Evolutionary conservation across 2,797 vertebrate genomes (phyloP).

Genomic region (Parauchenoglanis ngamensis): DNA sequence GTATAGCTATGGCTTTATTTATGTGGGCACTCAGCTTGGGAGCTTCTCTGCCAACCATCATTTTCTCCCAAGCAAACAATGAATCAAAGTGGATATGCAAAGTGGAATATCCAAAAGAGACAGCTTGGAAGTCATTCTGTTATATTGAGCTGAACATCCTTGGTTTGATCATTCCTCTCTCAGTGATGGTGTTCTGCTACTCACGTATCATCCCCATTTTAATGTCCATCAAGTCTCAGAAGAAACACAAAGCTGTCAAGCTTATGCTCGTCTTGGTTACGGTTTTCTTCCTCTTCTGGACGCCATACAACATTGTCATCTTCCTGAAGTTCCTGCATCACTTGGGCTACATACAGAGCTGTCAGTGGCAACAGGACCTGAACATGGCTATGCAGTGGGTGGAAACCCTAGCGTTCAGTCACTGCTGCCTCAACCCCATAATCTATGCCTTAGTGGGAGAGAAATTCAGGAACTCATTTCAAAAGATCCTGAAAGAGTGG

Average conservation of each 20-base stretch:
- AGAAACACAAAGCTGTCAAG: constrained; percentile 68
- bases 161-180: constrained; percentile 69
- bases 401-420: constrained; percentile 67
- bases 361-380: background rate
- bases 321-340: constrained; percentile 57
- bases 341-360: background rate
- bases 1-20: constrained; percentile 55
- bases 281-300: constrained; percentile 73
- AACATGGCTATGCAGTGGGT: constrained; percentile 55
- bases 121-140: constrained; percentile 64
- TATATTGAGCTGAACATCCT: constrained; percentile 63
- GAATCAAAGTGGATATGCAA: constrained; percentile 53
- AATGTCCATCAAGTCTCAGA: constrained; percentile 62
- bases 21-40: constrained; percentile 76
- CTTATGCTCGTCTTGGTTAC: constrained; percentile 66
- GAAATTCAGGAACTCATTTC: constrained; percentile 66
- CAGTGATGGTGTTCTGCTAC: constrained; percentile 74
- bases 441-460: constrained; percentile 76
- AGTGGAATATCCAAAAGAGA: background rate
- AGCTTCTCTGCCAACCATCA: constrained; percentile 68
- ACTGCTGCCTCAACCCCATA: constrained; percentile 78
- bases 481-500: constrained; percentile 60
- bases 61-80: constrained; percentile 66
- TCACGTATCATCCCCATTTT: constrained; percentile 68
- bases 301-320: constrained; percentile 68